Conservation (phyloP, 2,888 invertebrate species). For the Sminthurides aquaticus region DNA sequence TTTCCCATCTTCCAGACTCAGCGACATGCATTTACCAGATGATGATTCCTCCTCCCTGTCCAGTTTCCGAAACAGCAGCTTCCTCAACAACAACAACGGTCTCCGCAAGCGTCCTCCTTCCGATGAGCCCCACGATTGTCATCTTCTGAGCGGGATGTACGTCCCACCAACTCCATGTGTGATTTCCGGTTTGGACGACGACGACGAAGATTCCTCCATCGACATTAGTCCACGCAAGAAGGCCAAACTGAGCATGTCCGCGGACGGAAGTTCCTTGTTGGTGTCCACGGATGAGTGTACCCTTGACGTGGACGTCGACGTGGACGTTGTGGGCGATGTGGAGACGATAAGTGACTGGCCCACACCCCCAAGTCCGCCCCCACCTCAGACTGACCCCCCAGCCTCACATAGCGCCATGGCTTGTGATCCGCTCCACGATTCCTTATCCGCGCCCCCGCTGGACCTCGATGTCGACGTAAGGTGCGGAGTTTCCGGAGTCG, state of each 20-base stretch:
- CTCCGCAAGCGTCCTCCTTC: slow-evolving; percentile 29
- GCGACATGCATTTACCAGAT: slow-evolving; percentile 41
- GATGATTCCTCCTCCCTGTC: slow-evolving; percentile 19
- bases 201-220: slow-evolving; percentile 21
- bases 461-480: slow-evolving; percentile 5
- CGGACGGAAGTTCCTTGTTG: neutral
- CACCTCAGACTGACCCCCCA: neutral
- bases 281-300: slow-evolving; percentile 11
- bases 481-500: neutral
- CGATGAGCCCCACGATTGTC: slow-evolving; percentile 60
- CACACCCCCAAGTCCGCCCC: slow-evolving; percentile 34
- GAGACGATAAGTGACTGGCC: slow-evolving; percentile 42
- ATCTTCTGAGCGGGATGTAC: slow-evolving; percentile 64
- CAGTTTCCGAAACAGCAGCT: slow-evolving; percentile 18
- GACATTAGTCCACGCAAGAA: neutral
- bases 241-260: slow-evolving; percentile 12
- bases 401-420: neutral
- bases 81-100: slow-evolving; percentile 6
- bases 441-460: slow-evolving; percentile 10
- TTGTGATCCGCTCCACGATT: slow-evolving; percentile 1
- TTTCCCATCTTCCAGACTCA: slow-evolving; percentile 42
- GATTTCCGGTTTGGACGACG: slow-evolving; percentile 50
- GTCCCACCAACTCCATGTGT: slow-evolving; percentile 62
- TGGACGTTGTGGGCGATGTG: slow-evolving; percentile 39
- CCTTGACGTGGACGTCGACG: slow-evolving; percentile 27